These are phyloP conservation scores for Cataglyphis hispanica DNA, from an alignment of 1,140 invertebrate genomes.

Conservation along the genomic window DNA sequence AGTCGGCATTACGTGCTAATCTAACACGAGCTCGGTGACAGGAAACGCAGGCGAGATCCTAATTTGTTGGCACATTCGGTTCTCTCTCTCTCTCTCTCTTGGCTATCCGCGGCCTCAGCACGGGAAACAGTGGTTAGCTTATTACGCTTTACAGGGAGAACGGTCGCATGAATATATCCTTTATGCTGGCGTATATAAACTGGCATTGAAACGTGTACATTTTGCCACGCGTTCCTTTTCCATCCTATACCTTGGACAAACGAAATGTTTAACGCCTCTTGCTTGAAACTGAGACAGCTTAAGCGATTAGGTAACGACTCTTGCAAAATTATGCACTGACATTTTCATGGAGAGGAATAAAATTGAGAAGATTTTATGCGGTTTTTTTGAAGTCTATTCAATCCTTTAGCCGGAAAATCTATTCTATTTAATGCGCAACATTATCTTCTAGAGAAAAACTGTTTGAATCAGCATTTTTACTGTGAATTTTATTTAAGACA, in stretches of 20 bases:
- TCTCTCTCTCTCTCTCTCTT: neutral
- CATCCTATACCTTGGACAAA: neutral
- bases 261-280: constrained; percentile 46
- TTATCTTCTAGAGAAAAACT: neutral
- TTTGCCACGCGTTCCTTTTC: constrained; percentile 36
- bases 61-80: constrained; percentile 46
- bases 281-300: neutral
- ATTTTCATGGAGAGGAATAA: neutral
- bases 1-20: constrained; percentile 19
- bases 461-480: neutral
- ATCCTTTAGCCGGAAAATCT: neutral
- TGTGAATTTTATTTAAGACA: neutral
- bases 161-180: constrained; percentile 55
- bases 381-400: neutral
- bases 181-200: constrained; percentile 45
- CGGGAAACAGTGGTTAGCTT: constrained; percentile 64
- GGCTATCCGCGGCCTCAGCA: neutral
- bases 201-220: constrained; percentile 40
- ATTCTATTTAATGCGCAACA: neutral
- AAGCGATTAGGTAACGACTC: constrained; percentile 47
- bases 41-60: constrained; percentile 53
- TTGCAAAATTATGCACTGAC: neutral
- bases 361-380: neutral
- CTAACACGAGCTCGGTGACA: constrained; percentile 26
- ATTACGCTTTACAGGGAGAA: constrained; percentile 54